phyloP scores from a whole-genome alignment of 2,888 invertebrate species.

The Nomada ferruginata region DNA sequence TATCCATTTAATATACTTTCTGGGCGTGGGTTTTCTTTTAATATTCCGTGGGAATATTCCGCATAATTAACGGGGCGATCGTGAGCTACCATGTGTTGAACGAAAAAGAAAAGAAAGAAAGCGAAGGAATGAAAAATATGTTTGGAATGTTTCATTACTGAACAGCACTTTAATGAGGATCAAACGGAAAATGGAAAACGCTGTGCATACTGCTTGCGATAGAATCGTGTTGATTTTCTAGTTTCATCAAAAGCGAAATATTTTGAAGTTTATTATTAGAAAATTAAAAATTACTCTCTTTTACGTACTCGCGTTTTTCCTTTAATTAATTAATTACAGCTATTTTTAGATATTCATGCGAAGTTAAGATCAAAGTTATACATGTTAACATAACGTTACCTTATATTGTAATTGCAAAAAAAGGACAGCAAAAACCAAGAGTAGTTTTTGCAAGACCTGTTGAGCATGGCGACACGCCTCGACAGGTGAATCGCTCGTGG shows the following conservation, averaged over 20 bases:
- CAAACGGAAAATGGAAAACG: neutral
- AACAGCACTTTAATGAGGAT: conserved; percentile 43
- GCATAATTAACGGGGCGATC: conserved; percentile 41
- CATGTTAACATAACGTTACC: too few species aligned
- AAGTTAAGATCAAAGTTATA: too few species aligned
- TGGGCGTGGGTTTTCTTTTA: neutral
- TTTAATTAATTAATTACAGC: too few species aligned
- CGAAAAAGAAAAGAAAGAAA: too few species aligned
- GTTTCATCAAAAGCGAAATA: neutral
- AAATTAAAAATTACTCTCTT: too few species aligned
- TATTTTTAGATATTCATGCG: too few species aligned
- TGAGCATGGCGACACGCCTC: conserved; percentile 47
- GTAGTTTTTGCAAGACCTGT: conserved; percentile 62
- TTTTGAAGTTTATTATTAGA: too few species aligned
- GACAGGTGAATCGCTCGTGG: conserved; percentile 37
- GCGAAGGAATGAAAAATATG: conserved; percentile 26
- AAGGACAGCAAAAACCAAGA: conserved; percentile 44
- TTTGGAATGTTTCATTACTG: conserved; percentile 49
- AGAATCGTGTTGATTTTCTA: conserved; percentile 15
- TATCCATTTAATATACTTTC: conserved; percentile 19
- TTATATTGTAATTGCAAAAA: conserved; percentile 39
- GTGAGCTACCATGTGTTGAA: neutral
- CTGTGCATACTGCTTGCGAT: neutral
- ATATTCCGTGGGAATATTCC: conserved; percentile 34
- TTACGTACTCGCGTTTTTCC: neutral